These are phyloP conservation scores for Cichladusa arquata DNA, from an alignment of 2,113 vertebrate species.

Conservation along the genomic window DNA sequence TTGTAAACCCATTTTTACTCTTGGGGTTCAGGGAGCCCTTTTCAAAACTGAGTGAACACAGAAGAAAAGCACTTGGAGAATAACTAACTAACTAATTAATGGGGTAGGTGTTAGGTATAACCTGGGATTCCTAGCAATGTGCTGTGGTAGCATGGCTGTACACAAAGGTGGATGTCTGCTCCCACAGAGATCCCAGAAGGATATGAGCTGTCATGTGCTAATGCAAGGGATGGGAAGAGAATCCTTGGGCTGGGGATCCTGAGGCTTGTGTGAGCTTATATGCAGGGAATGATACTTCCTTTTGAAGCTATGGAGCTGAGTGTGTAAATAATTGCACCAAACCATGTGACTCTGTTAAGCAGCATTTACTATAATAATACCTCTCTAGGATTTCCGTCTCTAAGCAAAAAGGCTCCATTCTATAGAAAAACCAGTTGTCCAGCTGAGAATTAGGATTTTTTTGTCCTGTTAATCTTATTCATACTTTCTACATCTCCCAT, in stretches of 20 bases:
- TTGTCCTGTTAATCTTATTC: not conserved
- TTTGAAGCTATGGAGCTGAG: not conserved
- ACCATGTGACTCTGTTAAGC: not conserved
- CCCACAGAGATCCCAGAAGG: not conserved
- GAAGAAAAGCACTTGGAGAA: not conserved
- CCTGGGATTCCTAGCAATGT: not conserved
- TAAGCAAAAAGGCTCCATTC: not conserved
- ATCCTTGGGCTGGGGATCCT: fast-evolving
- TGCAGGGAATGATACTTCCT: not conserved
- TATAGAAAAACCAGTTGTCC: not conserved
- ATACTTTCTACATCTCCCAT: not conserved
- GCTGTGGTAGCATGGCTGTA: not conserved
- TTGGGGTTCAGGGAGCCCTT: not conserved
- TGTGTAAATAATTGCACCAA: not conserved
- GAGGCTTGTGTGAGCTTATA: not conserved
- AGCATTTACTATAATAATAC: not conserved
- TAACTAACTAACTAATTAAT: not conserved
- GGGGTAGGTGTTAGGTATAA: not conserved
- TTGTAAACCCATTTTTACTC: not conserved
- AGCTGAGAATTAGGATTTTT: not conserved
- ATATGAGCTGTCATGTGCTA: not conserved
- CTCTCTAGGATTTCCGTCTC: not conserved
- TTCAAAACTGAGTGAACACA: not conserved
- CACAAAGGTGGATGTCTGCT: not conserved
- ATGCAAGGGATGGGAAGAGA: not conserved